Conservation (phyloP, 2,113 vertebrate species). For the Rhinopomastus cyanomelas region DNA sequence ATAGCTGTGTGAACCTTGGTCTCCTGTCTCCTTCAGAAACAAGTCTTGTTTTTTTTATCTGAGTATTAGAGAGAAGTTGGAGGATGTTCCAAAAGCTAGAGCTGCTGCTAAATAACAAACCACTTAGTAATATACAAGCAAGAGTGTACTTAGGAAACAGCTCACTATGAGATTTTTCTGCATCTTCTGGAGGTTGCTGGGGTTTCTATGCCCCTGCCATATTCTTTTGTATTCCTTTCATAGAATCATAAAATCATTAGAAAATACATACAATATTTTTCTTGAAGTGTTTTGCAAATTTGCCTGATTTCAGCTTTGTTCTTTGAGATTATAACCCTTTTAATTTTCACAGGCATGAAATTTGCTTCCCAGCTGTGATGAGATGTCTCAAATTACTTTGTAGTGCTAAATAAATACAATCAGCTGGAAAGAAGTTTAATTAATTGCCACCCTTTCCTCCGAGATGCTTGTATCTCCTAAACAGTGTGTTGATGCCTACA, state of each 20-base stretch:
- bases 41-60: not conserved
- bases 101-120: not conserved
- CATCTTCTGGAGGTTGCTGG: not conserved
- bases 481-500: not conserved
- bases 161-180: not conserved
- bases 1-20: not conserved
- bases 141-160: not conserved
- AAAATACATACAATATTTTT: not conserved
- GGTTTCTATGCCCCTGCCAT: not conserved
- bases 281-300: not conserved
- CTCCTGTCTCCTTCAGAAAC: not conserved
- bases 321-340: not conserved
- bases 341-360: not conserved
- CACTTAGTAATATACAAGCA: not conserved
- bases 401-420: not conserved
- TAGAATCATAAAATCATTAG: not conserved
- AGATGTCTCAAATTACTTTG: not conserved
- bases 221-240: not conserved
- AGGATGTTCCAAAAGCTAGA: not conserved
- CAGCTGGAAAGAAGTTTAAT: not conserved
- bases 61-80: not conserved
- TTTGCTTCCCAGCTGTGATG: not conserved
- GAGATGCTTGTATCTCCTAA: not conserved
- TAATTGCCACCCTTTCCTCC: not conserved
- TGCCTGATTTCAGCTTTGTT: not conserved